phyloP scores from a whole-genome alignment of 2,797 vertebrate species.

The Pseudomugil gertrudae region DNA sequence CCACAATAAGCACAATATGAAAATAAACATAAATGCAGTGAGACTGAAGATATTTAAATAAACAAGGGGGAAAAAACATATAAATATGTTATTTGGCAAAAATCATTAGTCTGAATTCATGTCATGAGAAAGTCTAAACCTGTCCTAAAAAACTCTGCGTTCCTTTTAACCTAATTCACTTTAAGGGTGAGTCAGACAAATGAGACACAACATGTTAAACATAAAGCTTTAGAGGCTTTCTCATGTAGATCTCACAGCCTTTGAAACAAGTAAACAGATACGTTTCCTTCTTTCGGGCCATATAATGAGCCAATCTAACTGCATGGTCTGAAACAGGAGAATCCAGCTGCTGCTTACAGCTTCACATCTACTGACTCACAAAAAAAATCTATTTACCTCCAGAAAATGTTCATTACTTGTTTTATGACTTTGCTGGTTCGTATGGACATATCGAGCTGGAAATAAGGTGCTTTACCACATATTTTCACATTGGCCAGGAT shows the following conservation, averaged over 20 bases:
- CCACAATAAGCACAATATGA: too few relatives aligned
- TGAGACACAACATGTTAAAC: not conserved
- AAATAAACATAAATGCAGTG: not conserved
- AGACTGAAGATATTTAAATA: not conserved
- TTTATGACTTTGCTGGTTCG: not conserved
- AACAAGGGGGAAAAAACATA: not conserved
- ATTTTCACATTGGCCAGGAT: constrained; percentile 79
- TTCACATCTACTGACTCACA: not conserved
- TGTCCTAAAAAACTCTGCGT: not conserved
- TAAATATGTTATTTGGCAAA: not conserved
- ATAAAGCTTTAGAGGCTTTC: not conserved
- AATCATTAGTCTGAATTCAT: too few relatives aligned
- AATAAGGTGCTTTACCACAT: constrained; percentile 84
- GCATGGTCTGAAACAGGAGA: not conserved
- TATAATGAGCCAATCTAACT: not conserved
- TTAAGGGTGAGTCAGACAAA: not conserved
- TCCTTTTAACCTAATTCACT: not conserved
- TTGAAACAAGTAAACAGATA: not conserved
- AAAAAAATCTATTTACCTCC: not conserved
- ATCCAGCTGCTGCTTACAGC: not conserved
- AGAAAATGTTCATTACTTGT: not conserved
- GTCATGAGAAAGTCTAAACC: too few relatives aligned
- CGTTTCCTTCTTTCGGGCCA: not conserved
- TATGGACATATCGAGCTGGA: not conserved
- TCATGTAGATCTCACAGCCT: not conserved